Evolutionary conservation across 2,888 invertebrate genomes (phyloP).

Genomic region (Dorcus hopei): DNA sequence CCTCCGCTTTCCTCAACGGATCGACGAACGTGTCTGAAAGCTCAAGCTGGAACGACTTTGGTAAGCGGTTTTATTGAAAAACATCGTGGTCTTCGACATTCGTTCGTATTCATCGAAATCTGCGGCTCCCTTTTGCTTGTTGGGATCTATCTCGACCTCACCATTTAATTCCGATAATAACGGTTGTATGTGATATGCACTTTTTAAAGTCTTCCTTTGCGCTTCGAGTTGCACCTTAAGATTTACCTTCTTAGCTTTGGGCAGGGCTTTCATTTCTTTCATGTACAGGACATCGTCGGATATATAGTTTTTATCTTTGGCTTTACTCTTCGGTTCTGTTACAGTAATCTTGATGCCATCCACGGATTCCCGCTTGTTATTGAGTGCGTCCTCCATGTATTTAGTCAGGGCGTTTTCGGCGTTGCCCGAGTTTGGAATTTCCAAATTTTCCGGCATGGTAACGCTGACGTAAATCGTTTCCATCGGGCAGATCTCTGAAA

Average conservation of each 20-base stretch:
- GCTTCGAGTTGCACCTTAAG: conserved; percentile 25
- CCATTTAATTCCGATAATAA: conserved; percentile 35
- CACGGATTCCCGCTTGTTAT: conserved; percentile 23
- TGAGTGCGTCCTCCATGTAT: conserved; percentile 35
- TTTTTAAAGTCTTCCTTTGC: conserved; percentile 32
- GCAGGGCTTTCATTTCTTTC: conserved; percentile 20
- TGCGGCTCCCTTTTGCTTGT: conserved; percentile 10
- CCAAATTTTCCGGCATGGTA: conserved; percentile 20
- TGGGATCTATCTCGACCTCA: conserved; percentile 24
- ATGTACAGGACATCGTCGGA: conserved; percentile 22
- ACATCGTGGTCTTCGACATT: conserved; percentile 18
- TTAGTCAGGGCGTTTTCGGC: conserved; percentile 17
- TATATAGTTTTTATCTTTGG: conserved; percentile 12
- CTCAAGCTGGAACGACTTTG: conserved; percentile 12
- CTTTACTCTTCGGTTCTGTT: conserved; percentile 19
- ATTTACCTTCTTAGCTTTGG: conserved; percentile 21
- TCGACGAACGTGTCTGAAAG: conserved; percentile 15
- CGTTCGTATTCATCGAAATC: conserved; percentile 14
- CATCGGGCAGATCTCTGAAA: conserved; percentile 28
- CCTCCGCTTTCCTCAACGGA: conserved; percentile 13
- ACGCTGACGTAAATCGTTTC: conserved; percentile 32
- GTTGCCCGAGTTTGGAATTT: conserved; percentile 21
- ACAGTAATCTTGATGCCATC: conserved; percentile 26
- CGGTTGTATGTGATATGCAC: conserved; percentile 35
- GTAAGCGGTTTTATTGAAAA: conserved; percentile 17